A percentile compares a stretch with the other conserved stretches of the same genome.
Evolutionary conservation across 2,113 vertebrate genomes (phyloP).

Genomic region (Lethenteron reissneri): DNA sequence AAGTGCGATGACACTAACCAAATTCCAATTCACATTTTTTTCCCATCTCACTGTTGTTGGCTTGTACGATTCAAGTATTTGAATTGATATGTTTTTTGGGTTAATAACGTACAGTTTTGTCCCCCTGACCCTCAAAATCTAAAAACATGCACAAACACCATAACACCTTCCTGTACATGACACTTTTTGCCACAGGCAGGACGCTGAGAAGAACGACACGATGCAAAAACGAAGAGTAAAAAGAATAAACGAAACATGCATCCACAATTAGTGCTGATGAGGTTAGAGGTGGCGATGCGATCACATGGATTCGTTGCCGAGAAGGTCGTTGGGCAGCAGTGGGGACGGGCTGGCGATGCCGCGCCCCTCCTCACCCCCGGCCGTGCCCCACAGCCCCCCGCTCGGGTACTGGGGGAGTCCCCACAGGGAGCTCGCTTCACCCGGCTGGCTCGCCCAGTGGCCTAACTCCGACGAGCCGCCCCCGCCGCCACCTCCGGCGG

Average conservation of each 20-base stretch:
- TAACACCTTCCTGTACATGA: too few species aligned
- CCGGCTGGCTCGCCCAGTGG: background rate
- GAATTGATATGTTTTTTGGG: slow-evolving; percentile 91
- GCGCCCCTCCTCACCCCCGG: slow-evolving; percentile 48
- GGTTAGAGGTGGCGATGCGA: slow-evolving; percentile 45
- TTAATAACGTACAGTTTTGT: too few species aligned
- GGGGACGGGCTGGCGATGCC: slow-evolving; percentile 77
- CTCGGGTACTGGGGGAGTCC: slow-evolving; percentile 65
- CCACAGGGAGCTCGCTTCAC: slow-evolving; percentile 78
- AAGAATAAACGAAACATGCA: background rate
- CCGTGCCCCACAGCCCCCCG: slow-evolving; percentile 81
- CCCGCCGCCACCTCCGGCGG: background rate
- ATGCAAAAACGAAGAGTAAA: background rate
- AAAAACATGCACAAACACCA: too few species aligned
- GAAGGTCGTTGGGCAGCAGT: slow-evolving; percentile 93
- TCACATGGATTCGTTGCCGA: slow-evolving; percentile 81
- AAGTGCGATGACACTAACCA: slow-evolving; percentile 63
- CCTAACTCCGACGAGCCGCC: background rate
- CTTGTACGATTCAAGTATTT: slow-evolving; percentile 99
- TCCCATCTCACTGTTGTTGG: slow-evolving; percentile 82
- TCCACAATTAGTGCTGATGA: slow-evolving; percentile 57
- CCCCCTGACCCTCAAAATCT: too few species aligned
- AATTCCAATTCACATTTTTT: slow-evolving; percentile 86
- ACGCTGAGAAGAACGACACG: too few species aligned
- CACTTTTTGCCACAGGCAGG: too few species aligned